Percentiles rank a stretch among this genome's conserved stretches.
phyloP scores from a whole-genome alignment of 2,888 invertebrate genomes.

The Pyrocoelia pectoralis region DNA sequence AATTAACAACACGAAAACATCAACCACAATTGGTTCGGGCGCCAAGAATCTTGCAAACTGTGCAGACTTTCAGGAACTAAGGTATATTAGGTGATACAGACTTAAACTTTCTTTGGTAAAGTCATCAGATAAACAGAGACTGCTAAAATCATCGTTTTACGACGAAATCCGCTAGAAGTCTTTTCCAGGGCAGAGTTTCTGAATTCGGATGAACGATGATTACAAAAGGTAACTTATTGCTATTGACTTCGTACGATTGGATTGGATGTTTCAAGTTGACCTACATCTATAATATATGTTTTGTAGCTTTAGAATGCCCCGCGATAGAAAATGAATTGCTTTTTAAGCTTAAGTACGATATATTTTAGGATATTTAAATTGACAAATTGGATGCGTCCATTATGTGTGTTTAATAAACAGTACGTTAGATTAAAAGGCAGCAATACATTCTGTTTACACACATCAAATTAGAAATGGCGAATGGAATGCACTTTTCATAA shows the following conservation, averaged over 20 bases:
- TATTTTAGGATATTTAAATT: neutral
- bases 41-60: slow-evolving; percentile 53
- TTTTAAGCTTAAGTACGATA: neutral
- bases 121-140: slow-evolving; percentile 46
- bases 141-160: slow-evolving; percentile 28
- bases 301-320: neutral
- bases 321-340: slow-evolving; percentile 3
- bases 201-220: slow-evolving; percentile 15
- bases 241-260: slow-evolving; percentile 6
- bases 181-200: neutral
- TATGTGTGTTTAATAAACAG: too few relatives aligned
- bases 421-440: too few relatives aligned
- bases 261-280: slow-evolving; percentile 14
- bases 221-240: slow-evolving; percentile 11
- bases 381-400: neutral
- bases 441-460: too few relatives aligned
- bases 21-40: slow-evolving; percentile 45
- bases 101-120: slow-evolving; percentile 47
- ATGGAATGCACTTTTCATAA: slow-evolving; percentile 31
- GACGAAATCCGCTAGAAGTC: slow-evolving; percentile 1
- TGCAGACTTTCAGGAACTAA: slow-evolving; percentile 50
- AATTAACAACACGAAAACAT: slow-evolving; percentile 22
- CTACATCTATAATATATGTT: slow-evolving; percentile 16
- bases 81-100: slow-evolving; percentile 52
- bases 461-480: slow-evolving; percentile 18